Conservation (phyloP, 2,113 vertebrate species). For the Coptodon bakossiorum region DNA sequence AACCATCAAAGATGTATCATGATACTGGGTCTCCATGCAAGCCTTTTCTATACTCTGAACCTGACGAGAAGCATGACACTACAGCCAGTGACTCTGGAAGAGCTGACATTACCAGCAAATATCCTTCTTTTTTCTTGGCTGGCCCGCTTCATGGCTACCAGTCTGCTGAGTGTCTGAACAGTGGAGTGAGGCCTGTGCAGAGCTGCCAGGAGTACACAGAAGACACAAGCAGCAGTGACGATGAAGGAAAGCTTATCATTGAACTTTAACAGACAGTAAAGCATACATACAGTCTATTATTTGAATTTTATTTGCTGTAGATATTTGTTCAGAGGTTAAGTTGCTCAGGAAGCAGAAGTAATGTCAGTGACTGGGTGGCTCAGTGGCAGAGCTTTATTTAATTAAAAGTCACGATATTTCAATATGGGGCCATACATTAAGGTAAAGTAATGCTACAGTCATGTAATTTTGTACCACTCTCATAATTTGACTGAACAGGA, state of each 20-base stretch:
- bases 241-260: conserved; percentile 74
- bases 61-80: neutral
- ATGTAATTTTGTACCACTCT: neutral
- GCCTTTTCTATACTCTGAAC: neutral
- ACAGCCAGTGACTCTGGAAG: neutral
- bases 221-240: conserved; percentile 72
- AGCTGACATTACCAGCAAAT: conserved; percentile 1
- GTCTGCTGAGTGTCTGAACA: neutral
- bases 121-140: neutral
- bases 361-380: neutral
- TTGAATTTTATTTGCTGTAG: neutral
- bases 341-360: neutral
- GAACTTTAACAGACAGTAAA: conserved; percentile 47
- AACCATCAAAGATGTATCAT: neutral
- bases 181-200: conserved; percentile 15
- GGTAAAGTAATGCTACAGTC: neutral
- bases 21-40: neutral
- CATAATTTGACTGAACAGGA: neutral
- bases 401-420: neutral
- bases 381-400: neutral
- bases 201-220: conserved; percentile 44
- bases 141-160: neutral
- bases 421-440: neutral
- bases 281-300: neutral
- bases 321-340: neutral